A percentile compares a stretch with the other conserved stretches of the same genome.
phyloP scores from a whole-genome alignment of 2,113 vertebrate species.

The Eupsittula cactorum region DNA sequence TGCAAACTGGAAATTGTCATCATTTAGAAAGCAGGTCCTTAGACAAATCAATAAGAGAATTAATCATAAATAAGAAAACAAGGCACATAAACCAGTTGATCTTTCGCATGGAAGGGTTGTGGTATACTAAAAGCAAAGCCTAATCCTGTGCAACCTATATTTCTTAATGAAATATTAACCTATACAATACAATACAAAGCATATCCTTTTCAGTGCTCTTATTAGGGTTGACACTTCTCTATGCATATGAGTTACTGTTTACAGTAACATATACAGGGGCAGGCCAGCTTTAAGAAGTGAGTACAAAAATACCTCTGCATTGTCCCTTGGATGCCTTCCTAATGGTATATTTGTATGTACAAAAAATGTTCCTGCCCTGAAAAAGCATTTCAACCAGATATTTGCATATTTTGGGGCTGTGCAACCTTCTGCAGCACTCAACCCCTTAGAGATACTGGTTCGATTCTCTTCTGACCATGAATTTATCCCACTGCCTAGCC shows the following conservation, averaged over 20 bases:
- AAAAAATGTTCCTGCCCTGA: background rate
- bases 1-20: background rate
- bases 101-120: background rate
- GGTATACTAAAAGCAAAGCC: background rate
- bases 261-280: background rate
- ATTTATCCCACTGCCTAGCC: background rate
- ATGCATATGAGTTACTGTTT: background rate
- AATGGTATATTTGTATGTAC: background rate
- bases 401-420: background rate
- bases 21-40: background rate
- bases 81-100: background rate
- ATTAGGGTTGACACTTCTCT: background rate
- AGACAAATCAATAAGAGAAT: background rate
- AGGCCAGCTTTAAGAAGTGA: background rate
- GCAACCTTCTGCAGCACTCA: background rate
- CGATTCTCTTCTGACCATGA: background rate
- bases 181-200: background rate
- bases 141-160: background rate
- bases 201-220: background rate
- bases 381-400: background rate
- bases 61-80: background rate
- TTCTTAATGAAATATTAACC: background rate
- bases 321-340: background rate
- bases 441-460: background rate
- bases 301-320: background rate